Base-by-base conservation (phyloP, 2,113 vertebrate species). In the Barbus barbus region DNA sequence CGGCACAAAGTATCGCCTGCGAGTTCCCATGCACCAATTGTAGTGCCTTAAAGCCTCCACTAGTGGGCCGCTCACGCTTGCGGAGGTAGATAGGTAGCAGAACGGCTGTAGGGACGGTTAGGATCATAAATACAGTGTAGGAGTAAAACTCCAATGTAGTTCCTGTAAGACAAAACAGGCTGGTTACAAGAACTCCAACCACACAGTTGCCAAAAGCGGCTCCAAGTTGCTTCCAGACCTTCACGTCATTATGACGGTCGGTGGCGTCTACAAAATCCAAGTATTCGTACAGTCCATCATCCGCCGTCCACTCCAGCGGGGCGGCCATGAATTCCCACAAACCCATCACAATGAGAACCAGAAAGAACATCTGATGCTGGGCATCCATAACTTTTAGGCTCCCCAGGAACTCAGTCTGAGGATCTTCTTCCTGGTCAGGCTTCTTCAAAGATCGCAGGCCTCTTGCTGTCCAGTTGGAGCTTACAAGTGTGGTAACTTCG, bases 261-360 rank as follows among this genome's bases (percentile, higher is more conserved):
- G 96, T 92, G 1, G 96, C 95, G 0, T 98, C 97, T 0, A 96
- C 94, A 0, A 94, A 96, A 88, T 98, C 97, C 0, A 98, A 91
- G 56, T 97, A 97, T 41, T 98, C 97, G 0, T 95, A 96, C 14
- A 97, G 89, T 3, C 94, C 95, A 44, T 98, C 96, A 0, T 97
- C 95, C 0, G 93, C 93, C 0, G 91, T 92, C 94, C 94, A 92
- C 9, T 95, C 94, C 3, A 96, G 76, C 6, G 95, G 95, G 0
- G 94, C 89, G 0, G 93, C 84, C 36, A 91, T 38, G 16, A 90
- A 84, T 86, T 95, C 96, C 96, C 96, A 98, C 63, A 95, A 26
- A 0, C 92, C 86, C 3, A 96, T 18, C 0, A 82, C 78, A 9
- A 93, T 89, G 78, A 98, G 89, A 0, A 93, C 85, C 84, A 96